These are phyloP conservation scores for Craterocephalus amniculus DNA, from an alignment of 2,797 vertebrate species.

Conservation along the genomic window DNA sequence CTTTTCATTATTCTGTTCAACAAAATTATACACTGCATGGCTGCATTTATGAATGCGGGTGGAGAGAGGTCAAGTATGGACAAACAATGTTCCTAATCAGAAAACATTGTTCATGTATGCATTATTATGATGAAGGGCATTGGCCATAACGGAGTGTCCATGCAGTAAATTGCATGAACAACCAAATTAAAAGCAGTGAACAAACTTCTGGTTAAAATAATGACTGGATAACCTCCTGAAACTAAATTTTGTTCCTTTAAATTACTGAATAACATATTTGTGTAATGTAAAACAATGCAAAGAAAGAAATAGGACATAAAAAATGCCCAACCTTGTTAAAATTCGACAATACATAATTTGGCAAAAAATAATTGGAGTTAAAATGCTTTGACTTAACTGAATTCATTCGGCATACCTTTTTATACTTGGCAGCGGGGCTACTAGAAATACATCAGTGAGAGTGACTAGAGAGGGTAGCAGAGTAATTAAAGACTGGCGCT, in stretches of 20 bases:
- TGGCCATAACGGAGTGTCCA: neutral
- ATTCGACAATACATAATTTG: slow-evolving; percentile 21
- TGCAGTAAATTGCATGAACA: neutral
- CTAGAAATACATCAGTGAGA: slow-evolving; percentile 33
- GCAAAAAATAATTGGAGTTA: slow-evolving; percentile 36
- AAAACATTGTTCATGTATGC: too few relatives aligned
- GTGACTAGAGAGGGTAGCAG: slow-evolving; percentile 25
- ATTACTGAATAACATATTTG: neutral
- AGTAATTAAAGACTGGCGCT: slow-evolving; percentile 31
- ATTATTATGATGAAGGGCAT: neutral
- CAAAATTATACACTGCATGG: neutral
- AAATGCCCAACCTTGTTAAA: neutral
- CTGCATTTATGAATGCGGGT: neutral
- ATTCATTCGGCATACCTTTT: slow-evolving; percentile 38
- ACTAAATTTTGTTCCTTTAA: neutral
- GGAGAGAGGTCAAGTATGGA: neutral
- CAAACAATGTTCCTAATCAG: too few relatives aligned
- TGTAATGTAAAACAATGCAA: slow-evolving; percentile 6
- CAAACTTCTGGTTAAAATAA: neutral
- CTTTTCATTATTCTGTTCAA: too few relatives aligned
- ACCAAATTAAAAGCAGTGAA: neutral
- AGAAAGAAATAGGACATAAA: slow-evolving; percentile 13
- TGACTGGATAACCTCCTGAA: neutral
- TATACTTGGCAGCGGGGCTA: slow-evolving; percentile 25
- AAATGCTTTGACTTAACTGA: slow-evolving; percentile 33